Base-by-base conservation (phyloP, 2,888 invertebrate species). In the Notodonta dromedarius region DNA sequence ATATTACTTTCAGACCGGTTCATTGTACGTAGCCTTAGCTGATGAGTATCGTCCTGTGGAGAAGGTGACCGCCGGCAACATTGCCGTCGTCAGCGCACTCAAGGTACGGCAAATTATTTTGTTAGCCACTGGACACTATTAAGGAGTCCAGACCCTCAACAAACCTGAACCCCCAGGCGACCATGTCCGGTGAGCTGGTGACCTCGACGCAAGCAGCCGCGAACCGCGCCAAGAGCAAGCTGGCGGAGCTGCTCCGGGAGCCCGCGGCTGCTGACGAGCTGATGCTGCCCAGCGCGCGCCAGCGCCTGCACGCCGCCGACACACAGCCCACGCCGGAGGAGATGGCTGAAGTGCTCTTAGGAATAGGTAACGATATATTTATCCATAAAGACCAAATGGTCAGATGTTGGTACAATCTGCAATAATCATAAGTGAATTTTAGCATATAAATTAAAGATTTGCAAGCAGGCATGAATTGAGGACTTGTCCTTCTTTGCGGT, bases 21-120 rank as follows among this genome's bases (percentile, higher is more conserved):
- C 82, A 0, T 64, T 95, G 55, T 95, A 94, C 78, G 92, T 94
- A 61, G 97, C 99, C 0, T 95, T 97, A 78, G 99, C 99, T 0
- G 98, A 99, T 89, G 98, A 99, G 73, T 97, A 97, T 83, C 94
- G 95, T 72, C 97, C 97, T 73, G 95, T 97, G 13, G 88, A 93
- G 9, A 86, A 86, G 4, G 94, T 97, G 0, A 85, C 90, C 0
- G 90, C 94, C 11, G 99, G 99, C 5, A 98, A 98, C 89, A 98
- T 99, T 71, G 98, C 96, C 2, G 98, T 98, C 24, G 95, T 98
- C 60, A 95, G 97, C 59, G 98, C 98, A 7, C 92, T 99, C 14
- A 98, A 97, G 94, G 96, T 97, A 67, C 24, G 24, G 2, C 24
- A 2, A 11, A 16, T 8, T 3, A 50, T 16, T 12, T 16, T 11